A percentile compares a stretch with the other conserved stretches of the same genome.
Conservation (phyloP, 92 coral and sea anemone species). For the Epizoanthus fatuus region DNA sequence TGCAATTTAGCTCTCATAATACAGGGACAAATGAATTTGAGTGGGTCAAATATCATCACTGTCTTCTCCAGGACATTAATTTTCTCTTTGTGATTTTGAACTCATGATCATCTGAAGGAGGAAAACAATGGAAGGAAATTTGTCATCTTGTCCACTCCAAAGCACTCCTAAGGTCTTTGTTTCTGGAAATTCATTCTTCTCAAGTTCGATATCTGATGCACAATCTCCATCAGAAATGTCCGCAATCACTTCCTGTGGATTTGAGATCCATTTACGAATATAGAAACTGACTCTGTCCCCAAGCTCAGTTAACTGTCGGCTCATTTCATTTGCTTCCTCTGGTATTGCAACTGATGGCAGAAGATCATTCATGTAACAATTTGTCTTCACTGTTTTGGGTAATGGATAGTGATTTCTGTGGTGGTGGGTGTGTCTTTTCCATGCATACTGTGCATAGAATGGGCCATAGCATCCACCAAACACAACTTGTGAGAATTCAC, state of each 20-base stretch:
- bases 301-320: conserved; percentile 60
- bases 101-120: conserved; percentile 56
- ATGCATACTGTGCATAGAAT: conserved; percentile 57
- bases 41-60: conserved; percentile 53
- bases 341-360: conserved; percentile 65
- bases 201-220: conserved; percentile 58
- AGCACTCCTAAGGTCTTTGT: conserved; percentile 62
- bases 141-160: too few relatives aligned
- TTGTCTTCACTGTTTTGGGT: conserved; percentile 45
- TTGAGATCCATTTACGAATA: conserved; percentile 68
- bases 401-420: background rate
- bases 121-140: background rate
- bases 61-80: conserved; percentile 45
- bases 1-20: conserved; percentile 37
- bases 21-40: conserved; percentile 46
- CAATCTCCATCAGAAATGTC: conserved; percentile 48
- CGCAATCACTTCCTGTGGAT: conserved; percentile 41
- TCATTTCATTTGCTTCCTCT: conserved; percentile 57
- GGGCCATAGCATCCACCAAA: conserved; percentile 83
- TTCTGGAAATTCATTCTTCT: conserved; percentile 53
- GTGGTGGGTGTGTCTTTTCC: background rate
- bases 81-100: conserved; percentile 61
- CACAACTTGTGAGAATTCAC: conserved; percentile 62
- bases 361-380: conserved; percentile 74
- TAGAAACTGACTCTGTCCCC: conserved; percentile 70